Evolutionary conservation across 2,888 invertebrate species (phyloP), one percentile per base, ranked within the genome.

Genomic region (Encarsia formosa): DNA sequence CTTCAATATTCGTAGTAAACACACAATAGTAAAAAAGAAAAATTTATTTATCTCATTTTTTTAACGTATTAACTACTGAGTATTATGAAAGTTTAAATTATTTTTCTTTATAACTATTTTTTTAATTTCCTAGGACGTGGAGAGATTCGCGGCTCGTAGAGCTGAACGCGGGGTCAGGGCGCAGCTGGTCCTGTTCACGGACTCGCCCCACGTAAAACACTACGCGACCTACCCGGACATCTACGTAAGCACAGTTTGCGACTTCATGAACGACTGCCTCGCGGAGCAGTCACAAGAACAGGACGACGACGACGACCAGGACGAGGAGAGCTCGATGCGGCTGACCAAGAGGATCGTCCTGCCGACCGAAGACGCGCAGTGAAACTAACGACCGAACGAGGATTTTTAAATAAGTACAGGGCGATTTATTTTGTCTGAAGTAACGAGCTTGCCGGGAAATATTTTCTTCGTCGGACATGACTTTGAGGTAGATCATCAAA

Each of bases 141-240:
- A 86, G 67, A 79, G 81, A 54, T 84, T 88, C 63, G 80, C 82
- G 8, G 75, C 77, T 29, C 75, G 78, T 52, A 77, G 84, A 4
- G 77, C 79, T 50, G 75, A 77, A 49, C 73, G 79, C 37, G 86
- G 86, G 8, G 79, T 85, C 1, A 75, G 79, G 54, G 83, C 85
- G 1, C 78, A 80, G 19, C 75, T 79, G 24, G 75, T 83, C 31
- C 80, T 83, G 52, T 88, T 86, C 71, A 81, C 84, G 50, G 81
- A 83, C 64, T 86, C 87, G 9, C 81, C 83, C n/a, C 88, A 89
- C 70, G 87, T 88, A 0, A 82, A 85, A 63, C 88, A 88, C 66
- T 81, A 80, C 58, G 77, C 80, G 13, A 77, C 78, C 53, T 82
- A 87, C 67, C 81, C 79, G 34, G 78, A 82, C 39, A 79, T 80